Percentiles rank a stretch among this genome's conserved stretches.
phyloP scores from a whole-genome alignment of 2,888 invertebrate genomes.

The Sminthurides aquaticus region DNA sequence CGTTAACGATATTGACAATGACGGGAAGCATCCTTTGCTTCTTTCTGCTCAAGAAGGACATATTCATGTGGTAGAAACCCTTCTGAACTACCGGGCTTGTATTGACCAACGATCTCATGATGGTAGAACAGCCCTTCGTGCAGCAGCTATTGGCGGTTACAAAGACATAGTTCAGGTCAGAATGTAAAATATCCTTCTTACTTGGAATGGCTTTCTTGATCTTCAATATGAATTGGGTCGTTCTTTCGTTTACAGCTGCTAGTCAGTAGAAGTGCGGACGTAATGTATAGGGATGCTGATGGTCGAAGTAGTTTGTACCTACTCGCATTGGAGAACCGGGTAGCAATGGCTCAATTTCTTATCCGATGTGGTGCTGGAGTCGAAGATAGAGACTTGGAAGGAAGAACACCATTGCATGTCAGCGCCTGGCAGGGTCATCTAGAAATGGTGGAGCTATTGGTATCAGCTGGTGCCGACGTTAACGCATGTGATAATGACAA shows the following conservation, averaged over 20 bases:
- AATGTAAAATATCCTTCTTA: slow-evolving; percentile 3
- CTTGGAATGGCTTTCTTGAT: too few relatives aligned
- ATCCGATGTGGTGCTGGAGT: slow-evolving; percentile 71
- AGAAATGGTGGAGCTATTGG: slow-evolving; percentile 79
- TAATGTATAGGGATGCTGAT: slow-evolving; percentile 84
- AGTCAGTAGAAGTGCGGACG: slow-evolving; percentile 67
- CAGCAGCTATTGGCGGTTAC: slow-evolving; percentile 77
- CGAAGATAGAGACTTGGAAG: slow-evolving; percentile 82
- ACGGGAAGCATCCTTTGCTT: slow-evolving; percentile 79
- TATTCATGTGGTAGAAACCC: slow-evolving; percentile 57
- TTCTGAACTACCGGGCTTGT: slow-evolving; percentile 68
- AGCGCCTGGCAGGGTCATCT: slow-evolving; percentile 90
- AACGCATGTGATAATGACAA: slow-evolving; percentile 81
- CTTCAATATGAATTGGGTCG: neutral
- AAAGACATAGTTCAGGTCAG: slow-evolving; percentile 48
- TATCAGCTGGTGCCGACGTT: slow-evolving; percentile 75
- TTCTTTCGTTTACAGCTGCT: slow-evolving; percentile 54
- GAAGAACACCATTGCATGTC: slow-evolving; percentile 80
- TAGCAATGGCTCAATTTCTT: slow-evolving; percentile 74
- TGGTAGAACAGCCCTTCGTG: slow-evolving; percentile 70
- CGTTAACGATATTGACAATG: slow-evolving; percentile 82
- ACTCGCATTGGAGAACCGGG: slow-evolving; percentile 75
- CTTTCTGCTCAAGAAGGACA: slow-evolving; percentile 78
- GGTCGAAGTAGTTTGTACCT: slow-evolving; percentile 86
- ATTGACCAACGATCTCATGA: slow-evolving; percentile 82